These are phyloP conservation scores for Tenrec ecaudatus DNA, from an alignment of 2,113 vertebrate species.

Conservation along the genomic window DNA sequence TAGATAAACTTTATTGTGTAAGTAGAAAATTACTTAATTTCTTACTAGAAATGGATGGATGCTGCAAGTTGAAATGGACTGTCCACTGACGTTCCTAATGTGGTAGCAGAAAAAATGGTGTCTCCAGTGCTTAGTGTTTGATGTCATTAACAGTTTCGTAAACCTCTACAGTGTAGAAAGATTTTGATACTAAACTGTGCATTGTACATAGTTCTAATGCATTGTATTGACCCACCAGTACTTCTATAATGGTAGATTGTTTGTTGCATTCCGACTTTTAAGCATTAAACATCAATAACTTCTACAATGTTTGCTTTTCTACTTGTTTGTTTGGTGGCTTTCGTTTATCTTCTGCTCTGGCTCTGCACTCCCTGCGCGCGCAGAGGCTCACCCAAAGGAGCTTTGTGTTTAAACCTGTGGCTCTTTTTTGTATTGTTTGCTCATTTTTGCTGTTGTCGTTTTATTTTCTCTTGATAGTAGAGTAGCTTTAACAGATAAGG, in stretches of 20 bases:
- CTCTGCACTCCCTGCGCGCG: not conserved
- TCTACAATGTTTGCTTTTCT: constrained; percentile 84
- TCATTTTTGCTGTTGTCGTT: not conserved
- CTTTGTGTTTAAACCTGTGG: constrained; percentile 36
- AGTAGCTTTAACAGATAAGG: not conserved
- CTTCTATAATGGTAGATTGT: constrained; percentile 92
- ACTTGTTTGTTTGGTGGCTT: constrained; percentile 68
- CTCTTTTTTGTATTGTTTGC: too few relatives aligned
- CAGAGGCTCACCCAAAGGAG: constrained; percentile 54
- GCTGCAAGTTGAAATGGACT: constrained; percentile 92
- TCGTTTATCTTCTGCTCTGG: constrained; percentile 29
- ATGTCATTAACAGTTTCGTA: constrained; percentile 93
- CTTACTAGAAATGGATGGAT: constrained; percentile 93
- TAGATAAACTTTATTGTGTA: constrained; percentile 93
- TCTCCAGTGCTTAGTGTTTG: constrained; percentile 93
- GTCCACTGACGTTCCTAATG: constrained; percentile 91
- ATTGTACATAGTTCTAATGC: constrained; percentile 93
- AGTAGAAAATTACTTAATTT: constrained; percentile 92
- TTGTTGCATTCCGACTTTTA: constrained; percentile 93
- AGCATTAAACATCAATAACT: constrained; percentile 93
- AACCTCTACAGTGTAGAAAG: constrained; percentile 92
- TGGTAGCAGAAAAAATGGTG: constrained; percentile 92
- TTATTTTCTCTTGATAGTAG: not conserved
- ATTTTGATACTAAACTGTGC: constrained; percentile 94
- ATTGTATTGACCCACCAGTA: constrained; percentile 91